Percentiles rank a stretch among this genome's conserved stretches.
Conservation (phyloP, 2,888 invertebrate species). For the Callimorpha dominula region DNA sequence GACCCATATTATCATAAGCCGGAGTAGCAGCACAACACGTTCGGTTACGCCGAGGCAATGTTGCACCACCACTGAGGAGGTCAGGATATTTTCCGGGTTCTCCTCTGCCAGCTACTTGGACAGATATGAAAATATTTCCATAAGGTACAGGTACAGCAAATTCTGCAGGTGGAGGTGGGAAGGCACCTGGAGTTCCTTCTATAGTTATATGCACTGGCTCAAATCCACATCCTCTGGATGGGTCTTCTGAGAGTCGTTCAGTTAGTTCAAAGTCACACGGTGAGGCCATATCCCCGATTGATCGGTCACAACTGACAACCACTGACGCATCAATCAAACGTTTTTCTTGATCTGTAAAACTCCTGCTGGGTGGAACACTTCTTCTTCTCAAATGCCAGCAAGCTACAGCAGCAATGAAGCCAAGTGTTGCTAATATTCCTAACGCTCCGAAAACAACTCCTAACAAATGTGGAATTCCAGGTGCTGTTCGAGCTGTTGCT, state of each 20-base stretch:
- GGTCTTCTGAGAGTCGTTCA: constrained; percentile 77
- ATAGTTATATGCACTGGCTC: constrained; percentile 89
- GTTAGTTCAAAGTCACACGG: constrained; percentile 85
- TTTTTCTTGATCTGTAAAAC: constrained; percentile 95
- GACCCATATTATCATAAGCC: constrained; percentile 96
- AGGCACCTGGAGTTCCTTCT: constrained; percentile 84
- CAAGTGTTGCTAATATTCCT: constrained; percentile 89
- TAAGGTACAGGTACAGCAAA: constrained; percentile 85
- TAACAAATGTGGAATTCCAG: constrained; percentile 90
- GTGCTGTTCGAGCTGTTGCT: constrained; percentile 92
- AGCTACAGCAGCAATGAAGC: constrained; percentile 85
- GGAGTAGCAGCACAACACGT: constrained; percentile 86
- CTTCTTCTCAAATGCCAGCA: constrained; percentile 90
- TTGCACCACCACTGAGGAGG: constrained; percentile 86
- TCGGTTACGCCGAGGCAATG: constrained; percentile 82
- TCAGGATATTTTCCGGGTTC: constrained; percentile 90
- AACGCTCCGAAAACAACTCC: constrained; percentile 92
- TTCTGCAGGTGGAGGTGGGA: constrained; percentile 84
- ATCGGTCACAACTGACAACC: constrained; percentile 88
- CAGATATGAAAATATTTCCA: constrained; percentile 95
- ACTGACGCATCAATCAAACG: constrained; percentile 93
- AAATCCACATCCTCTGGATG: constrained; percentile 81
- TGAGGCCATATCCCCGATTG: constrained; percentile 89
- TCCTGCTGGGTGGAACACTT: constrained; percentile 89
- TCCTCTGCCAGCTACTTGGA: constrained; percentile 89